A percentile compares a stretch with the other conserved stretches of the same genome.
Conservation (phyloP, 2,113 vertebrate species). For the Hoplias malabaricus region DNA sequence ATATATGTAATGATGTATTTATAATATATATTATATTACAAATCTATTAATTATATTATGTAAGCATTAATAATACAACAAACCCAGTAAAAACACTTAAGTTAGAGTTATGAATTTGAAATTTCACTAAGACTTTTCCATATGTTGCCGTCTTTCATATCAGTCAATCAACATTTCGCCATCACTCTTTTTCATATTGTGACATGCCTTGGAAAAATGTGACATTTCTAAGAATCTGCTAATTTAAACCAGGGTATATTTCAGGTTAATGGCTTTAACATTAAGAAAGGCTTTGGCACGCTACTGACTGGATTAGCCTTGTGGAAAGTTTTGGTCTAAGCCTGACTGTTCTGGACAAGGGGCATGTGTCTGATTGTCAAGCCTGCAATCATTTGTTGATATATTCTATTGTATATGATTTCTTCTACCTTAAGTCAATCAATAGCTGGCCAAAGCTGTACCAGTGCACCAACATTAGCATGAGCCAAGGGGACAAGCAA, state of each 20-base stretch:
- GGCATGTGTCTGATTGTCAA: background rate
- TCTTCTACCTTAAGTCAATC: background rate
- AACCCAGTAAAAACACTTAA: no score
- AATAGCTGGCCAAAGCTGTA: background rate
- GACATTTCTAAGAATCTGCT: background rate
- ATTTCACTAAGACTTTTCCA: no score
- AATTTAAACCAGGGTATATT: background rate
- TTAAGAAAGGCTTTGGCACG: background rate
- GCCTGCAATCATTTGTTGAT: background rate
- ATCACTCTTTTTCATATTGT: no score
- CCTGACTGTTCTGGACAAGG: background rate
- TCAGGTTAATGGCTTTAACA: background rate
- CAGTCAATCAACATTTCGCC: no score
- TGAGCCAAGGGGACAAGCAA: background rate
- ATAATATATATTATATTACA: no score
- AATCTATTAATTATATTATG: no score
- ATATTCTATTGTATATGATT: background rate
- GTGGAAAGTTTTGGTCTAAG: background rate
- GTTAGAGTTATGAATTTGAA: no score
- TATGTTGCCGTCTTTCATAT: no score
- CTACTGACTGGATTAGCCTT: background rate
- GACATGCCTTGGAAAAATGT: background rate
- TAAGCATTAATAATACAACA: no score
- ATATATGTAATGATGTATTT: no score
- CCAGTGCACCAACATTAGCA: background rate